Evolutionary conservation across 1,140 invertebrate species (phyloP), one percentile per base, ranked within the genome.

Genomic region (Macrobrachium nipponense): DNA sequence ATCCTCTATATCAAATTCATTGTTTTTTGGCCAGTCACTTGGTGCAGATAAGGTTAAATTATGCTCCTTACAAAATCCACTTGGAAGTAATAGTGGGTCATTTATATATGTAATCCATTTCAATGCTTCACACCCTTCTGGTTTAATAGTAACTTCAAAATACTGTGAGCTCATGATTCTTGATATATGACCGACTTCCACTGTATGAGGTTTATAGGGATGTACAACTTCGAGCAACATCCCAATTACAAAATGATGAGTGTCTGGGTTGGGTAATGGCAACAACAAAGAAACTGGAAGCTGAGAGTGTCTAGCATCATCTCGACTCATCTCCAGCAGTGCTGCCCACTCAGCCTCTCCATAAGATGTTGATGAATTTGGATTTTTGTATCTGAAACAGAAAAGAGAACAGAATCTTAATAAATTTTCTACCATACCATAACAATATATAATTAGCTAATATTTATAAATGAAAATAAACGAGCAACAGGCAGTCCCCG

Each of bases 311-410:
- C 75, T 68, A n/a, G 86, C 86, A 61, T 82, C 86, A 75, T 82
- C 86, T 20, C 86, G 80, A 43, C 86, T 87, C 75, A 87, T 18
- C 75, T 87, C 86, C 20, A 87, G 72, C 11, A 87, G 68, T 14
- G 86, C 86, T 62, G 75, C 80, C 86, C 86, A 87, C 75, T 87
- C 86, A 20, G 86, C 86, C 62, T 82, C 68, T 43, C 80, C 84
- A 61, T 86, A 86, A 1, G 62, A 17, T 17, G 70, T 12, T 0
- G 62, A 80, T 27, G 84, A 80, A 14, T 27, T 20, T 18, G 84
- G 84, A 62, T 79, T 64, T n/a, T 62, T 79, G 77, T 86, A 86
- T n/a, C 84, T 86, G 68, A 68, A 58, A 18, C 12, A 6, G 12
- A 44, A 36, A 43, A 43, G 70, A 0, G 8, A 51, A 58, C 36